A percentile compares a stretch with the other conserved stretches of the same genome.
These are phyloP conservation scores for Turdus rufiventris DNA, from an alignment of 2,113 vertebrate species.

Conservation along the genomic window DNA sequence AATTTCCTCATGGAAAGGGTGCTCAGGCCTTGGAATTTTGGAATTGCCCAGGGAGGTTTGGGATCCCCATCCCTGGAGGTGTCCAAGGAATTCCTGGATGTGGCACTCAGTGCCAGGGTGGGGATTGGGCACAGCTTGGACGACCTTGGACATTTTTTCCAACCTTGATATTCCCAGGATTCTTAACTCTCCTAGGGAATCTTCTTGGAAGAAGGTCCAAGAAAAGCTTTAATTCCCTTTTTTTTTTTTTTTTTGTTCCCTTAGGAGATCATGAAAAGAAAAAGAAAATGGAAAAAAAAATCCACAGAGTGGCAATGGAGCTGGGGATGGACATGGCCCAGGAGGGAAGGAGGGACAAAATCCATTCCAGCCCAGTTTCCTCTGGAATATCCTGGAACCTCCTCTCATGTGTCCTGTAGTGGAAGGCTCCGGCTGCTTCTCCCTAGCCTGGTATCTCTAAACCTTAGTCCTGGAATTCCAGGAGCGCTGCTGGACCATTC, in stretches of 20 bases:
- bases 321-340: fast-evolving
- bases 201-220: neutral
- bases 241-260: no score
- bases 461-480: neutral
- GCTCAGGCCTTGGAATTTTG: fast-evolving
- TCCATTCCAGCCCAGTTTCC: neutral
- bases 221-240: neutral
- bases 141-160: fast-evolving
- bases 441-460: neutral
- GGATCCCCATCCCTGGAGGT: fast-evolving
- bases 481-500: neutral
- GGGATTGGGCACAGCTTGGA: fast-evolving
- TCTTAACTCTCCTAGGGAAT: neutral
- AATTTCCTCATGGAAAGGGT: neutral
- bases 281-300: neutral
- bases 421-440: neutral
- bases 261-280: neutral
- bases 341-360: neutral
- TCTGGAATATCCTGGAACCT: neutral
- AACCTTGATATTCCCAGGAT: neutral
- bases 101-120: neutral
- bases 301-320: fast-evolving
- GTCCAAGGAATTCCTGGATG: neutral
- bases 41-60: neutral
- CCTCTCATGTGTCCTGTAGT: fast-evolving